Evolutionary conservation across 1,140 invertebrate species (phyloP), one percentile per base, ranked within the genome.

Genomic region (Thalassaphorura encarpata): DNA sequence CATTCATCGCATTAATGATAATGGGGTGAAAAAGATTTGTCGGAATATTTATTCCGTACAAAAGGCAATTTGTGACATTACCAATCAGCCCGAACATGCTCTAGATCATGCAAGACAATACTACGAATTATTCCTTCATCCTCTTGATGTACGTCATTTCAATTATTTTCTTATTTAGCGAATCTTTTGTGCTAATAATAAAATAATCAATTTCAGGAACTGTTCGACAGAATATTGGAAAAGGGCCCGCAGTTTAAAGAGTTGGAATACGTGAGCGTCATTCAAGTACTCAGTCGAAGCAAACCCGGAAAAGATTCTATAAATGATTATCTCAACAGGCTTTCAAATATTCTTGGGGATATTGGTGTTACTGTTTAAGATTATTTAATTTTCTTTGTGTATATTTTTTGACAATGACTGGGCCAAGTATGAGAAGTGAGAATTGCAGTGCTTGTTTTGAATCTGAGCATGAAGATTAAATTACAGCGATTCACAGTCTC

Each of bases 61-160:
- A 67, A 87, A 91, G 70, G 86, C 84, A 19, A 69, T 92, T 2
- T 87, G 85, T 23, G 85, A 84, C 65, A 88, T 93, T 40, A 91
- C 87, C 8, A 81, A 84, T 71, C 79, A 83, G 0, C 75, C 87
- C 52, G 89, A 92, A 73, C 71, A 87, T 18, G 85, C 88, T 39
- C 71, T 92, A n/a, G 87, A 92, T 73, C 80, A 89, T 69, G 91
- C 91, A 0, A 76, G 87, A 60, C 82, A 86, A 64, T 95, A 92
- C 73, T 90, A 88, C 69, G 88, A 94, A 67, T 73, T 96, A 41
- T 83, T 96, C 50, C 85, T 87, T 64, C 78, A 84, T 60, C 80
- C 83, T 33, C 85, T 86, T 1, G 87, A 93, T 69, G 87, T 85
- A 71, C 71, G 69, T 68, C 26, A 18, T 4, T 8, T 13, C 23